Base-by-base conservation (phyloP, 2,888 invertebrate genomes). In the Lepidonotus clava region DNA sequence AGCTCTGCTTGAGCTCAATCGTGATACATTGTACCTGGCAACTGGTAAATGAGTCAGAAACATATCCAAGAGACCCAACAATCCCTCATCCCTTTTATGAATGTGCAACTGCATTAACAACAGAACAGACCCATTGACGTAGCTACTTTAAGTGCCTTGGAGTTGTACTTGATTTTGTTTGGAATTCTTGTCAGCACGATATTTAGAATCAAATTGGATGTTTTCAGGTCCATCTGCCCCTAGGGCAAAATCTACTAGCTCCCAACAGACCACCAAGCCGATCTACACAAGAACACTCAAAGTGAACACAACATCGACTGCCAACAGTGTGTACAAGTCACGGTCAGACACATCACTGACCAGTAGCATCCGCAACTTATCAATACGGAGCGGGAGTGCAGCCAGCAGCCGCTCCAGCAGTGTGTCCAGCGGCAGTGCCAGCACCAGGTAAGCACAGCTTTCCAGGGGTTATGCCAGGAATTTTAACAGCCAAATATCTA, bases 331-430 rank as follows among this genome's bases (percentile, higher is more conserved):
- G 53, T 91, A 91, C 85, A 92, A 91, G 87, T 90, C 91, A 34
- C 90, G 91, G 86, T 90, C 91, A 21, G 91, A 91, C 28, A 89
- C 89, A 1, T 87, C 89, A 21, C 88, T 91, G n/a, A 83, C 89
- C 38, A 87, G 86, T 76, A 89, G 90, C 11, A 86, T 91, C 76
- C 88, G 88, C 28, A 91, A 90, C 80, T 87, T 91, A 8, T 32
- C 77, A 40, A 38, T 67, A 8, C 36, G 46, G 8, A 87, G 77
- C 38, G 53, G 38, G 5, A 38, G 71, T 41, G 76, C 86, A 34
- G 34, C 38, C 66, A 61, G 40, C 21, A 28, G 28, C 28, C 51
- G 46, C 6, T 80, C 80, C 11, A 32, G 28, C 24, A 14, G 14
- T 21, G 32, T 32, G n/a, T 46, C 46, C 5, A 51, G 46, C 28